These are phyloP conservation scores for Ormia ochracea DNA, from an alignment of 2,888 invertebrate species.

Conservation along the genomic window DNA sequence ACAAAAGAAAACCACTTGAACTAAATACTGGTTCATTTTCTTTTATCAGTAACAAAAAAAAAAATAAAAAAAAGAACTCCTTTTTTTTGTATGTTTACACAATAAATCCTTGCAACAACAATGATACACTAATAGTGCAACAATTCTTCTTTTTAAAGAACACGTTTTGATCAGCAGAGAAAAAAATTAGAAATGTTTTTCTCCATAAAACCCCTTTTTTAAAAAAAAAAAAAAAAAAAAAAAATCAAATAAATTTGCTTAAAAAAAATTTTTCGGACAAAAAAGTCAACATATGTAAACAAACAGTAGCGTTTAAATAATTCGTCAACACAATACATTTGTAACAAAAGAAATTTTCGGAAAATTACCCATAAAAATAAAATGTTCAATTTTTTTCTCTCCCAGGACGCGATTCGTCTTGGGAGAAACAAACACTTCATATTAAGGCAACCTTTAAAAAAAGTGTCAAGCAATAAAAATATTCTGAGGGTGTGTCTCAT, in stretches of 20 bases:
- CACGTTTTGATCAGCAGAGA: constrained; percentile 48
- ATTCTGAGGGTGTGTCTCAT: constrained; percentile 56
- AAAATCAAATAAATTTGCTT: constrained; percentile 28
- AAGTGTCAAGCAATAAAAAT: constrained; percentile 42
- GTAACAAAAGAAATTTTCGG: constrained; percentile 25
- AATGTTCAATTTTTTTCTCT: neutral
- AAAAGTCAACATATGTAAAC: neutral
- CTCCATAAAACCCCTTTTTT: constrained; percentile 20
- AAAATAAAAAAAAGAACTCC: too few relatives aligned
- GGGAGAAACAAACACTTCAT: neutral
- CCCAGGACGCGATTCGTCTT: too few relatives aligned
- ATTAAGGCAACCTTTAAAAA: neutral
- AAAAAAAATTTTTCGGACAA: neutral
- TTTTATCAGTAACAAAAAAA: neutral
- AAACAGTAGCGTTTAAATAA: constrained; percentile 53
- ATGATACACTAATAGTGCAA: constrained; percentile 35
- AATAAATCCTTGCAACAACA: constrained; percentile 33
- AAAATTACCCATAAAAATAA: constrained; percentile 39
- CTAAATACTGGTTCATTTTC: constrained; percentile 34
- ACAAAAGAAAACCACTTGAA: constrained; percentile 57
- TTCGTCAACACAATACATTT: constrained; percentile 19
- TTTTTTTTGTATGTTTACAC: constrained; percentile 40
- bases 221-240: neutral
- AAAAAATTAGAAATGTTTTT: constrained; percentile 8
- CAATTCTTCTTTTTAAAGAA: constrained; percentile 42